Evolutionary conservation across 2,888 invertebrate genomes (phyloP).

Genomic region (Idaea straminata): DNA sequence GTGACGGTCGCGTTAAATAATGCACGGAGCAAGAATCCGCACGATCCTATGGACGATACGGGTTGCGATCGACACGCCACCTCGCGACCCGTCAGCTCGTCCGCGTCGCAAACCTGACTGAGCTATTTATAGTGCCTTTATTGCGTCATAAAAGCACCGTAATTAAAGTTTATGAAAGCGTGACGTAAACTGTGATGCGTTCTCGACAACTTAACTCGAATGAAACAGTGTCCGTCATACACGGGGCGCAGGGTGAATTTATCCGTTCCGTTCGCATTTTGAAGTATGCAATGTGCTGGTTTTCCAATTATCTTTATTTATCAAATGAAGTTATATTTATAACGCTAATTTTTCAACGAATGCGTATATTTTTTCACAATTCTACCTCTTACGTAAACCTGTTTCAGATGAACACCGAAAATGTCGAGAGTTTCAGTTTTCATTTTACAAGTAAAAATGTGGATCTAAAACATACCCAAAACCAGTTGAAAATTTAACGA

Average conservation of each 20-base stretch:
- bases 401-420: constrained; percentile 8
- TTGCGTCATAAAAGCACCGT: constrained; percentile 43
- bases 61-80: constrained; percentile 40
- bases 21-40: constrained; percentile 31
- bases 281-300: background rate
- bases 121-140: constrained; percentile 39
- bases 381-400: constrained; percentile 10
- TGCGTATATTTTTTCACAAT: background rate
- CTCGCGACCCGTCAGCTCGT: constrained; percentile 30
- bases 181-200: constrained; percentile 34
- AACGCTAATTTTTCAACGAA: background rate
- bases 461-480: constrained; percentile 21
- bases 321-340: background rate
- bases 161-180: constrained; percentile 46
- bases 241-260: background rate
- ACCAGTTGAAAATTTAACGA: constrained; percentile 22
- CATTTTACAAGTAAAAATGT: constrained; percentile 19
- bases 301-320: background rate
- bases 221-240: background rate
- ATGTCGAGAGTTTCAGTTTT: background rate
- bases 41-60: constrained; percentile 38
- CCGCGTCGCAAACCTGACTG: constrained; percentile 24
- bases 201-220: constrained; percentile 13
- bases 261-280: background rate
- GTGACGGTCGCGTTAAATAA: constrained; percentile 51